A percentile compares a stretch with the other conserved stretches of the same genome.
Evolutionary conservation across 2,113 vertebrate species (phyloP).

Genomic region (Ochotona curzoniae): DNA sequence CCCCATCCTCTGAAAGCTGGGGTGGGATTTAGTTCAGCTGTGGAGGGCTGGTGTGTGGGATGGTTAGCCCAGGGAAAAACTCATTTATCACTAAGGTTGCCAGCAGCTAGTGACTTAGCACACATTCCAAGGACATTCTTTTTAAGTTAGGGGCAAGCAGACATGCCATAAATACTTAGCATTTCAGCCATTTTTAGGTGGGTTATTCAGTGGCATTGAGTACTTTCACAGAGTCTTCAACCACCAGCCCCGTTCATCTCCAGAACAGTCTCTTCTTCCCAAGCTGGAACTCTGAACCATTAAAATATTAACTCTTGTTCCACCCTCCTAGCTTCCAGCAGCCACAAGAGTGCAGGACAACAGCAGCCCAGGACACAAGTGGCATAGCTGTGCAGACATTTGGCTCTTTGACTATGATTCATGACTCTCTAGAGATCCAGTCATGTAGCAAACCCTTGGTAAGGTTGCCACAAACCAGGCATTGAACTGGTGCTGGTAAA

Average conservation of each 20-base stretch:
- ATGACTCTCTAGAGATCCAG: background rate
- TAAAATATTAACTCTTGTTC: background rate
- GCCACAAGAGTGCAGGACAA: background rate
- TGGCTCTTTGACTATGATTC: background rate
- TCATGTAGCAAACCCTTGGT: background rate
- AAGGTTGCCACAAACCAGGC: background rate
- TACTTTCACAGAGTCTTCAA: background rate
- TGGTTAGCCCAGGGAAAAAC: too few species aligned
- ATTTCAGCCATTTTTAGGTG: background rate
- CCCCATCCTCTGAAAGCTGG: rapidly evolving
- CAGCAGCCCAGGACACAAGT: background rate
- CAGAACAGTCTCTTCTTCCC: background rate
- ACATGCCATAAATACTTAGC: rapidly evolving
- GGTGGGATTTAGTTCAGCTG: background rate
- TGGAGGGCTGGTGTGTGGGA: background rate
- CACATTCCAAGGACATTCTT: background rate
- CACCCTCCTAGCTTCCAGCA: background rate
- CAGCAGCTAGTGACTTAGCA: background rate
- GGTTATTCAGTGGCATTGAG: rapidly evolving
- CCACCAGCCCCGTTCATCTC: background rate
- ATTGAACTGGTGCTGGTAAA: background rate
- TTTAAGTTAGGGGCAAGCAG: background rate
- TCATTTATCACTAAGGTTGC: background rate
- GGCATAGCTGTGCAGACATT: background rate
- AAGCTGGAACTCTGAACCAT: background rate